Evolutionary conservation across 2,888 invertebrate genomes (phyloP).

Genomic region (Drosophila kambysellisi): DNA sequence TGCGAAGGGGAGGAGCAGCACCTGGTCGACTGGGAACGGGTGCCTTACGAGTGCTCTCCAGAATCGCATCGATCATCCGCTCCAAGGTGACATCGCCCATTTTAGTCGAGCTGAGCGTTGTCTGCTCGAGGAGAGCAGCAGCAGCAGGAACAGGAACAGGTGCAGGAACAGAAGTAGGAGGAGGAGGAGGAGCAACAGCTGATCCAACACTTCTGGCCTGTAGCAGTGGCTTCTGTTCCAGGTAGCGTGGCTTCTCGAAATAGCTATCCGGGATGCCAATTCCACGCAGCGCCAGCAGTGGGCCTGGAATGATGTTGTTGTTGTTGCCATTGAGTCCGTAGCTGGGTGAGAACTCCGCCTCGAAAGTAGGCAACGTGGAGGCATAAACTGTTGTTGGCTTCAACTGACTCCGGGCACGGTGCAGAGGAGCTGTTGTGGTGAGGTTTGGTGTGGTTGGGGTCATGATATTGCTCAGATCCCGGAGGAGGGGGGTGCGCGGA

Average conservation of each 20-base stretch:
- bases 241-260: constrained; percentile 84
- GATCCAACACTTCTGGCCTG: neutral
- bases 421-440: neutral
- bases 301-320: constrained; percentile 77
- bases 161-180: neutral
- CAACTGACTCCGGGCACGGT: neutral
- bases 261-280: constrained; percentile 84
- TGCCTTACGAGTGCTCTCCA: constrained; percentile 81
- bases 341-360: constrained; percentile 84
- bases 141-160: neutral
- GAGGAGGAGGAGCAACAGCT: neutral
- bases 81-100: constrained; percentile 85
- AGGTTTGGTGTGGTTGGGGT: neutral
- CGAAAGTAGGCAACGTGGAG: constrained; percentile 83
- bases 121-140: constrained; percentile 36
- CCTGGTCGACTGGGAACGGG: constrained; percentile 6
- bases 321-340: constrained; percentile 19
- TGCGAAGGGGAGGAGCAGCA: constrained; percentile 38
- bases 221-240: constrained; percentile 55
- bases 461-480: constrained; percentile 80
- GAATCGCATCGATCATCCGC: constrained; percentile 85
- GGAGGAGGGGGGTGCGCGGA: constrained; percentile 54
- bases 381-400: constrained; percentile 65
- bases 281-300: constrained; percentile 83
- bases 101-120: constrained; percentile 80